Evolutionary conservation across 2,888 invertebrate species (phyloP).

Genomic region (Spilarctia lutea): DNA sequence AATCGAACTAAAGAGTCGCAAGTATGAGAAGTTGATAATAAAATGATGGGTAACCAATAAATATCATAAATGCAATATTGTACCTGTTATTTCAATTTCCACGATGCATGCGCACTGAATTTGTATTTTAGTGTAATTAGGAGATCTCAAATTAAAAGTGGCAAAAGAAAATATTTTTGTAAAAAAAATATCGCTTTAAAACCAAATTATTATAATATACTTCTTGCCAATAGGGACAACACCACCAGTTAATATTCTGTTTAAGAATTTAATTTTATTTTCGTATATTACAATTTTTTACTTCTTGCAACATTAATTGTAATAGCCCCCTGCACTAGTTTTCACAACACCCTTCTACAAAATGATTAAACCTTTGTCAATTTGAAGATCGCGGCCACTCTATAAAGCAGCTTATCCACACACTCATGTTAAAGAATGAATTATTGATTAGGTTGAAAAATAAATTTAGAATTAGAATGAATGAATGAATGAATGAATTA

Average conservation of each 20-base stretch:
- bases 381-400: background rate
- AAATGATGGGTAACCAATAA: slow-evolving; percentile 16
- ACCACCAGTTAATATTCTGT: slow-evolving; percentile 17
- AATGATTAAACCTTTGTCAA: background rate
- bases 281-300: slow-evolving; percentile 23
- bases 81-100: slow-evolving; percentile 51
- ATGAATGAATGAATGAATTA: no score
- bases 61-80: slow-evolving; percentile 50
- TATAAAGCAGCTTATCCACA: background rate
- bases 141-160: slow-evolving; percentile 58
- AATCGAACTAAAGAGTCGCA: background rate
- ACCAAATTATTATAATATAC: slow-evolving; percentile 42
- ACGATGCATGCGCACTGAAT: slow-evolving; percentile 40
- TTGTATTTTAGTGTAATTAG: slow-evolving; percentile 50
- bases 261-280: slow-evolving; percentile 19
- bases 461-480: no score
- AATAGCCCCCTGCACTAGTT: slow-evolving; percentile 27
- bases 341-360: slow-evolving; percentile 1
- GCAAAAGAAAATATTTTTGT: slow-evolving; percentile 56
- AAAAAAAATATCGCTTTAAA: slow-evolving; percentile 36
- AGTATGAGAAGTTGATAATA: background rate
- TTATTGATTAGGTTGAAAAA: background rate
- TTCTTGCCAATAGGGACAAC: slow-evolving; percentile 45
- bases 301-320: slow-evolving; percentile 10
- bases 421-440: background rate